Evolutionary conservation across 1,140 invertebrate species (phyloP).

Genomic region (Eriosoma lanigerum): DNA sequence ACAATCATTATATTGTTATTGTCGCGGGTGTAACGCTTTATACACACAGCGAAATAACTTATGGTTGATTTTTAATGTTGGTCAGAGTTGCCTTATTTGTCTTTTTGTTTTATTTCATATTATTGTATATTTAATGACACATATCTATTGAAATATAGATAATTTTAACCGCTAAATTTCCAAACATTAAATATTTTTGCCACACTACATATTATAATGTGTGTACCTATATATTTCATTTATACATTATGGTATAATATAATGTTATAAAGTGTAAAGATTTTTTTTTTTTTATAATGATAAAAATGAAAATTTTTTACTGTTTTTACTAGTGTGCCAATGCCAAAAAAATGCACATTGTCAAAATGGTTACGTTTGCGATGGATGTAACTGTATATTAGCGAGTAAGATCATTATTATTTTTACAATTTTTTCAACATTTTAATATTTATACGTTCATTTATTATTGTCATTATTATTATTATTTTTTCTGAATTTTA

Average conservation of each 20-base stretch:
- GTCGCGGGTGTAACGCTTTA: constrained; percentile 40
- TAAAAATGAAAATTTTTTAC: constrained; percentile 36
- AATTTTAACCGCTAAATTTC: constrained; percentile 18
- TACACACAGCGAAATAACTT: constrained; percentile 25
- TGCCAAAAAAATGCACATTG: constrained; percentile 69
- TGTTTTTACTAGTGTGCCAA: constrained; percentile 64
- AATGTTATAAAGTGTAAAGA: no score
- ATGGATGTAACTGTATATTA: constrained; percentile 69
- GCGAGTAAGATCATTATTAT: constrained; percentile 59
- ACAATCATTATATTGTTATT: constrained; percentile 43
- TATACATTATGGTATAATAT: no score
- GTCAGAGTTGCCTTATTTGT: constrained; percentile 39
- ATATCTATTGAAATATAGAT: not conserved
- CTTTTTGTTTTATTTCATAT: constrained; percentile 14
- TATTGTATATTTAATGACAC: not conserved
- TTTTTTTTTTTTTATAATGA: no score
- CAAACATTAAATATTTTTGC: constrained; percentile 3
- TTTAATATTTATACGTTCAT: no score
- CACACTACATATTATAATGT: no score
- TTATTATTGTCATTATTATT: no score
- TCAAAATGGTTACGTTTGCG: constrained; percentile 63
- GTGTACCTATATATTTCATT: no score
- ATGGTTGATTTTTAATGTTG: constrained; percentile 26
- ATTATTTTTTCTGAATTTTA: no score
- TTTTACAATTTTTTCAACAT: no score